Conservation (phyloP, 1,140 invertebrate genomes). For the Steinernema feltiae region DNA sequence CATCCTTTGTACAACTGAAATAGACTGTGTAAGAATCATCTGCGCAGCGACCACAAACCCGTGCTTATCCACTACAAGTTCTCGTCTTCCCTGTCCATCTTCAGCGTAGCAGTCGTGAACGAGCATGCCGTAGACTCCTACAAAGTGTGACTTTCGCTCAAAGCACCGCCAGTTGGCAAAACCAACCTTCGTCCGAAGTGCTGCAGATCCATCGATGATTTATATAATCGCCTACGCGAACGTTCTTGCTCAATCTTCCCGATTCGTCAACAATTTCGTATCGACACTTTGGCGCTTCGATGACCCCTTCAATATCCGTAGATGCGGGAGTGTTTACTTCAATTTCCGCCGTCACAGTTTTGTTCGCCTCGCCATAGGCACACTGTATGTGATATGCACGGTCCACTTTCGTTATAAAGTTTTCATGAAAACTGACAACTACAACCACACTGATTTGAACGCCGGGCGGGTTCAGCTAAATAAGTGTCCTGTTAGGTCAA, state of each 20-base stretch:
- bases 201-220: constrained; percentile 33
- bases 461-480: constrained; percentile 38
- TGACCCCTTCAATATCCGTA: constrained; percentile 20
- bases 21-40: not conserved
- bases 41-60: constrained; percentile 10
- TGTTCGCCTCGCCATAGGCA: constrained; percentile 37
- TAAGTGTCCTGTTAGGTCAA: too few species aligned
- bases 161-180: not conserved
- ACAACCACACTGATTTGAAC: constrained; percentile 38
- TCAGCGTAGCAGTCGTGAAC: constrained; percentile 39
- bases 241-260: constrained; percentile 24
- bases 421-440: constrained; percentile 42
- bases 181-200: not conserved
- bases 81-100: constrained; percentile 36
- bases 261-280: constrained; percentile 22
- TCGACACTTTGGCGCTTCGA: constrained; percentile 25
- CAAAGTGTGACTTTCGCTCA: not conserved
- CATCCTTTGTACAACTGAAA: constrained; percentile 25
- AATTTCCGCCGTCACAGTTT: constrained; percentile 27
- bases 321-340: constrained; percentile 28
- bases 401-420: constrained; percentile 43
- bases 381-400: constrained; percentile 43
- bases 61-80: constrained; percentile 31
- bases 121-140: constrained; percentile 31
- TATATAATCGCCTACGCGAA: constrained; percentile 33